Conservation (phyloP, 1,140 invertebrate genomes). For the Panagrolaimus sp. region DNA sequence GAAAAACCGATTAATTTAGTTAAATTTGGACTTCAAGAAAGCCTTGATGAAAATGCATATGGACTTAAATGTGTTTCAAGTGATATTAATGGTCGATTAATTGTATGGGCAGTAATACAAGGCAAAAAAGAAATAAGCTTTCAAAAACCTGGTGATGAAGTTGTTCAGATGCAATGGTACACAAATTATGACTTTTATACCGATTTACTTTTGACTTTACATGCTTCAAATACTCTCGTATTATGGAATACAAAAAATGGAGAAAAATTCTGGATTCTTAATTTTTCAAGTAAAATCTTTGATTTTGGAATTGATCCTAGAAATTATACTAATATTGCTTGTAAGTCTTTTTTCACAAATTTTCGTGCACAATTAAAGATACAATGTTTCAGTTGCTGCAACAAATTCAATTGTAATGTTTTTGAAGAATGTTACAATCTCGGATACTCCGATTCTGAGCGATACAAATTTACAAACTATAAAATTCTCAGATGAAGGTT, state of each 20-base stretch:
- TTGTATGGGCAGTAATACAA: slow-evolving; percentile 37
- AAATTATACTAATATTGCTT: slow-evolving; percentile 7
- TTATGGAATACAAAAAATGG: neutral
- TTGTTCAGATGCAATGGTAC: slow-evolving; percentile 27
- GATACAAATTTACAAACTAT: neutral
- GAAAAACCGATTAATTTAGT: neutral
- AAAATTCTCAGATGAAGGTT: neutral
- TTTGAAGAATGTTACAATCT: neutral
- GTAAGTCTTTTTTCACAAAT: neutral
- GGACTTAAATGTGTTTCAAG: slow-evolving; percentile 38
- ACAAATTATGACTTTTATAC: slow-evolving; percentile 16
- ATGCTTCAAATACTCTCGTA: slow-evolving; percentile 10
- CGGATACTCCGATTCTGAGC: neutral
- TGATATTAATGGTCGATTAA: slow-evolving; percentile 32
- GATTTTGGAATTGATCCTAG: slow-evolving; percentile 9
- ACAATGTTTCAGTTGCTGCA: neutral
- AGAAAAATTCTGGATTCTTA: slow-evolving; percentile 18
- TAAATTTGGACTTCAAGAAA: slow-evolving; percentile 15
- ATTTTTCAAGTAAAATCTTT: slow-evolving; percentile 17
- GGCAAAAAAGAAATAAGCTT: slow-evolving; percentile 21
- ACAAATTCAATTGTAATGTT: slow-evolving; percentile 1
- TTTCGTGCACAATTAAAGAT: neutral
- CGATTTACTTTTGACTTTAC: neutral
- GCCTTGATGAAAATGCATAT: slow-evolving; percentile 15
- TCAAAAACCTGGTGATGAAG: slow-evolving; percentile 23